A percentile compares a stretch with the other conserved stretches of the same genome.
These are phyloP conservation scores for Prunella himalayana DNA, from an alignment of 2,113 vertebrate species.

Conservation along the genomic window DNA sequence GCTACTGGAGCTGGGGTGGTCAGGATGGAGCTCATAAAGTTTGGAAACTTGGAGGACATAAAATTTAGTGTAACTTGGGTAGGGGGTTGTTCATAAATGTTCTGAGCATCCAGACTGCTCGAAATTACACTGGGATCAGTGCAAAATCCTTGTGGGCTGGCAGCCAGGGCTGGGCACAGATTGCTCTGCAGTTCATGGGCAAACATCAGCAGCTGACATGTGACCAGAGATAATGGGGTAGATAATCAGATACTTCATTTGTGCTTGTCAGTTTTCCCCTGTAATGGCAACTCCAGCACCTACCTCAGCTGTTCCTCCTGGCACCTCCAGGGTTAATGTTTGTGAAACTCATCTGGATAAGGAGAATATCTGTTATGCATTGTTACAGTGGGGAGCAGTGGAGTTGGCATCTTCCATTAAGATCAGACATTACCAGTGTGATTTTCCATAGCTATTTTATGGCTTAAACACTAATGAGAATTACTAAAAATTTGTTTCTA, in stretches of 20 bases:
- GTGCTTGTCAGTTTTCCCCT: not conserved
- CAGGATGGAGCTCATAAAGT: rapidly evolving
- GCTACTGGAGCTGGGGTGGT: not conserved
- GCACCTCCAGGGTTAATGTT: not conserved
- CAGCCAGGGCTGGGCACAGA: not conserved
- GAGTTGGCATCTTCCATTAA: not conserved
- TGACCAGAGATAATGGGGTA: not conserved
- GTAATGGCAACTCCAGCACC: not conserved
- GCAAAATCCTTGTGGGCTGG: not conserved
- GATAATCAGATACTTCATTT: not conserved
- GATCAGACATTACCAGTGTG: not conserved
- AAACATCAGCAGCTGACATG: not conserved
- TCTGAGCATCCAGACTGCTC: not conserved
- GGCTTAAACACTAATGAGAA: not conserved
- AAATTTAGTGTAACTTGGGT: not conserved
- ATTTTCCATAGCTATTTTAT: not conserved
- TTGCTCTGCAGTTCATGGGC: not conserved
- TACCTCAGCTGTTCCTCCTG: not conserved
- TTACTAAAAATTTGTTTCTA: not conserved
- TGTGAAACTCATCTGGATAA: not conserved
- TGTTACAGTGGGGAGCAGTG: not conserved
- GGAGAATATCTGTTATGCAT: not conserved
- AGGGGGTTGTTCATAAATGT: not conserved
- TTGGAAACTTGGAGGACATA: not conserved
- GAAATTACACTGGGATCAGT: not conserved